Percentiles rank a stretch among this genome's conserved stretches.
phyloP scores from a whole-genome alignment of 1,140 invertebrate genomes.

The Triops cancriformis region DNA sequence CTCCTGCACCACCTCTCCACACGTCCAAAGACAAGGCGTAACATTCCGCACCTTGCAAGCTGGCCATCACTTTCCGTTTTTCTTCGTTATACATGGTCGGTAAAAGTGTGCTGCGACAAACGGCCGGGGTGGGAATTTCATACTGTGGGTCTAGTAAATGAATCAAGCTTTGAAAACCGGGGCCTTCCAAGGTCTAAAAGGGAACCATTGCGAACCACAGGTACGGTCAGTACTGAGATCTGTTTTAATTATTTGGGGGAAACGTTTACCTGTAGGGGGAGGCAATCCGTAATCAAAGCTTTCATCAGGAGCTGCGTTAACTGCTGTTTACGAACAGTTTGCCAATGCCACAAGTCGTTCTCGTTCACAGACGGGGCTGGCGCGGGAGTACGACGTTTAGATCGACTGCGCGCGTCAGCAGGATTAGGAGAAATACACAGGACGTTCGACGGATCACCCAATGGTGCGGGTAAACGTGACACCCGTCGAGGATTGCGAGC shows the following conservation, averaged over 20 bases:
- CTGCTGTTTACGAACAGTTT: slow-evolving; percentile 24
- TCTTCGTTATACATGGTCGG: slow-evolving; percentile 25
- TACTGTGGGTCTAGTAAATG: slow-evolving; percentile 22
- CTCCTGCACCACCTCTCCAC: slow-evolving; percentile 19
- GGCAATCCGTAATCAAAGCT: slow-evolving; percentile 27
- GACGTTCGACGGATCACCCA: slow-evolving; percentile 20
- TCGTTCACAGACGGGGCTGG: background rate
- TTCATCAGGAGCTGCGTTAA: slow-evolving; percentile 22
- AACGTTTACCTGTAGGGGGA: slow-evolving; percentile 16
- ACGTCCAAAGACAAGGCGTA: slow-evolving; percentile 25
- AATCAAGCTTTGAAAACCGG: slow-evolving; percentile 28
- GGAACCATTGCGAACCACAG: background rate
- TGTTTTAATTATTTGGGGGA: background rate
- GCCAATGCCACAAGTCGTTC: slow-evolving; percentile 24
- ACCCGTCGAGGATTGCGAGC: slow-evolving; percentile 15
- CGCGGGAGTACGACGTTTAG: background rate
- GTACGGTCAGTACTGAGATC: background rate
- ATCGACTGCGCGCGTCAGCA: background rate
- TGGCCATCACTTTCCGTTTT: slow-evolving; percentile 1
- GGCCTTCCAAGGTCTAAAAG: slow-evolving; percentile 9
- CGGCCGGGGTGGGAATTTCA: slow-evolving; percentile 17
- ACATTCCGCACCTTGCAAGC: slow-evolving; percentile 18
- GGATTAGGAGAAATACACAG: background rate
- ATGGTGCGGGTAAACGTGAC: slow-evolving; percentile 24
- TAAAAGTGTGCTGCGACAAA: slow-evolving; percentile 21